Conservation (phyloP, 2,113 vertebrate species). For the Gulo gulo region DNA sequence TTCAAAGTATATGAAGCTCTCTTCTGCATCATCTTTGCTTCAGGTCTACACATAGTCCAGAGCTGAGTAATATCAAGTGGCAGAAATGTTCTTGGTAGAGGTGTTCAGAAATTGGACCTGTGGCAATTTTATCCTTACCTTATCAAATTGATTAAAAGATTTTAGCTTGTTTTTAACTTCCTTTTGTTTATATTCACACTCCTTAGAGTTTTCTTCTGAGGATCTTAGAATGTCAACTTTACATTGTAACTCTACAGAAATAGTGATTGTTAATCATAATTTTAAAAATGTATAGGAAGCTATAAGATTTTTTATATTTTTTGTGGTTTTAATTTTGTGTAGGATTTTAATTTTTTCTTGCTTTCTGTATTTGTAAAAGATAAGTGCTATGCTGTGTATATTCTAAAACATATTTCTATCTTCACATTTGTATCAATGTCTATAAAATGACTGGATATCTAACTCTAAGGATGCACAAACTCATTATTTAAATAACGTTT, state of each 20-base stretch:
- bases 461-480: not conserved
- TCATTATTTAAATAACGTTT: not conserved
- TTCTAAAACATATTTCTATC: not conserved
- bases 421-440: not conserved
- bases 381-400: not conserved
- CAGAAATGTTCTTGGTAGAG: not conserved
- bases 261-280: not conserved
- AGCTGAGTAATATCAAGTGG: not conserved
- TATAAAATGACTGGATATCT: not conserved
- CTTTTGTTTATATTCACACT: not conserved
- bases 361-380: not conserved
- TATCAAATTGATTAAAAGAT: not conserved
- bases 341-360: not conserved
- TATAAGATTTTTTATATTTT: not conserved
- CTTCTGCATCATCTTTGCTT: not conserved
- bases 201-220: not conserved
- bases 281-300: not conserved
- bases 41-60: not conserved
- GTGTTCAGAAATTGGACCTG: not conserved
- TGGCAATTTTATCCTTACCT: not conserved
- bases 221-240: not conserved
- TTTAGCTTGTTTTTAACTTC: not conserved
- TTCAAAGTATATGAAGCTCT: not conserved
- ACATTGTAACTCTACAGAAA: not conserved
- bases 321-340: not conserved